Evolutionary conservation across 2,797 vertebrate species (phyloP), one percentile per base, ranked within the genome.

Genomic region (Halcyon leucocephala): DNA sequence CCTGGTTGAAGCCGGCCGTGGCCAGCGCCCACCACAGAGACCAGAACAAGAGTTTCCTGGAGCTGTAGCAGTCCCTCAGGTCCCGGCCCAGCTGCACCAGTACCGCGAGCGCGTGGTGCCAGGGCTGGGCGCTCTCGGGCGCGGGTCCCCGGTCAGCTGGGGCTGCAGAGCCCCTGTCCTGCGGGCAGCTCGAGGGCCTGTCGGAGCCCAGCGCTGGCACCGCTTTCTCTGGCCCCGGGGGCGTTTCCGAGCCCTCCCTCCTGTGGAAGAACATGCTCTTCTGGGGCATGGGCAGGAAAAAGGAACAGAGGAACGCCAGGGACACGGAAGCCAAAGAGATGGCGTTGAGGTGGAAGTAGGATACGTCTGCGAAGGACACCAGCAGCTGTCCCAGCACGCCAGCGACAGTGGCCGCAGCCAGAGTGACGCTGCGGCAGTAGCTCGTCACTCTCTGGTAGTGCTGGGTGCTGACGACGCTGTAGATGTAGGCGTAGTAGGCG

Each of bases 401-500:
- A 2, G 97, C 98, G 0, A 84, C 26, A 0, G 98, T 98, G 79
- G 98, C 98, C 26, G 98, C 98, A 22, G 96, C 93, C 13, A 99
- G 93, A 0, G 98, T 94, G 87, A 98, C 66, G 0, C 97, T 98
- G 41, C 97, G 95, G 90, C 98, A 98, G 55, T 98, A 99, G 82
- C 98, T 95, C 26, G 98, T 99, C 58, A 98, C 98, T 61, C 92
- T 97, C 97, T 98, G 99, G 64, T 98, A 99, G 95, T 95, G 96
- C 3, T 98, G 94, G 1, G 84, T 60, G 57, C 95, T 97, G 82
- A 99, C 98, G 65, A 98, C 64, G 0, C 98, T 98, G 98, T 99
- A 99, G 87, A 99, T 99, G 97, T 99, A 99, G 93, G 99, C 98
- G 33, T 99, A 99, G 89, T 99, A 99, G 65, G 99, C 99, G 64